These are phyloP conservation scores for Xenopus laevis DNA, from an alignment of 2,113 vertebrate species.

Conservation along the genomic window DNA sequence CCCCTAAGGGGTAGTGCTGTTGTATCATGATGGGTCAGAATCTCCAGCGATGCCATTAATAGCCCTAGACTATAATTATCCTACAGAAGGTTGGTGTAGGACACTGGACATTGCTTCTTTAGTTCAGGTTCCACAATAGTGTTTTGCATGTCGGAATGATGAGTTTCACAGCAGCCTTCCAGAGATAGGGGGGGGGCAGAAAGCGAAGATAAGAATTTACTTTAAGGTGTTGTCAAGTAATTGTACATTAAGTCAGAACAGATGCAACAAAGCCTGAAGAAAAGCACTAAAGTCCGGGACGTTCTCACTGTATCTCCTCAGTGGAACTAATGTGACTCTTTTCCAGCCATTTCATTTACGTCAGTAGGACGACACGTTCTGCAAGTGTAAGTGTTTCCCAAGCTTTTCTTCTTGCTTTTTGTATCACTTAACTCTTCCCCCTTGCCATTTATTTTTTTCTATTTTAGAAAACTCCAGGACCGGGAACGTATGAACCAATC, in stretches of 20 bases:
- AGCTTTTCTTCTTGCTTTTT: not conserved
- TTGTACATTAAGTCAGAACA: not conserved
- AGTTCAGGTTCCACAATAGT: too few relatives aligned
- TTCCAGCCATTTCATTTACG: conserved; percentile 2
- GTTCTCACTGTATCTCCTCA: conserved; percentile 4
- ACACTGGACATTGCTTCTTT: too few relatives aligned
- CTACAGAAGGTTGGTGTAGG: too few relatives aligned
- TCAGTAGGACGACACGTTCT: not conserved
- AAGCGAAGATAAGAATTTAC: too few relatives aligned
- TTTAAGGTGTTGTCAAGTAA: conserved; percentile 2
- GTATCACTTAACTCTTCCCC: conserved; percentile 18
- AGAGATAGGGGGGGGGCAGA: too few relatives aligned
- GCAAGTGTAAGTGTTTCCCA: conserved; percentile 4
- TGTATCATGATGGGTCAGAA: too few relatives aligned
- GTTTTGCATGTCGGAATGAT: too few relatives aligned
- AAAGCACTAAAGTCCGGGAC: conserved; percentile 3
- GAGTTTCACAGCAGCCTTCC: too few relatives aligned
- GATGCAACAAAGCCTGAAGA: not conserved
- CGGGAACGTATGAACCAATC: conserved; percentile 58
- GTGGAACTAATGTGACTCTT: conserved; percentile 13
- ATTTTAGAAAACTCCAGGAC: conserved; percentile 65
- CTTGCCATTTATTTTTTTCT: conserved; percentile 23
- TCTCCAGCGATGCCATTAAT: too few relatives aligned
- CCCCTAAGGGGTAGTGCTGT: too few relatives aligned
- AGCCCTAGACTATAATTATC: too few relatives aligned